Conservation (phyloP, 2,888 invertebrate species). For the Brachyopa scutellaris region DNA sequence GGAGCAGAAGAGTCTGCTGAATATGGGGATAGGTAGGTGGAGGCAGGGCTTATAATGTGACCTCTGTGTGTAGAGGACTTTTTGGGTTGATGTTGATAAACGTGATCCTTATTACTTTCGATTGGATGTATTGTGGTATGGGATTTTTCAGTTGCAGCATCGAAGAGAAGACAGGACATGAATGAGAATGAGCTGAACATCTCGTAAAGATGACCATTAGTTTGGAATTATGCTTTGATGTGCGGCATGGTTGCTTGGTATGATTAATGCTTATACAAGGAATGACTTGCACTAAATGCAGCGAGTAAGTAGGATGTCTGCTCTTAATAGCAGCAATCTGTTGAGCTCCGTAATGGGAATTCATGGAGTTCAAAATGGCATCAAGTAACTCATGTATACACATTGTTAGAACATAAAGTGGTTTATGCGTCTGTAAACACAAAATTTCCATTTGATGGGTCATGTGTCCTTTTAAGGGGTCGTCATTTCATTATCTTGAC, state of each 20-base stretch:
- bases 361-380: neutral
- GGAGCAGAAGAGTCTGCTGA: slow-evolving; percentile 10
- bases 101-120: slow-evolving; percentile 63
- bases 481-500: too few species aligned
- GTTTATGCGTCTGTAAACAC: neutral
- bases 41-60: neutral
- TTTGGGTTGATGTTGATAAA: slow-evolving; percentile 58
- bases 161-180: slow-evolving; percentile 28
- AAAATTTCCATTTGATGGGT: neutral
- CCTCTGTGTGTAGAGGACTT: slow-evolving; percentile 36
- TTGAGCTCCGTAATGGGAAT: slow-evolving; percentile 1
- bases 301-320: neutral
- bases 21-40: neutral
- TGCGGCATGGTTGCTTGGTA: slow-evolving; percentile 6
- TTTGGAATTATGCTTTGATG: slow-evolving; percentile 23
- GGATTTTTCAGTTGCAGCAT: slow-evolving; percentile 42
- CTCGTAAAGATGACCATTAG: slow-evolving; percentile 33
- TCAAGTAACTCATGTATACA: neutral
- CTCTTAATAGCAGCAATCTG: slow-evolving; percentile 9
- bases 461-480: too few species aligned
- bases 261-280: slow-evolving; percentile 4
- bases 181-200: slow-evolving; percentile 42
- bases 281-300: neutral
- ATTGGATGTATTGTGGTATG: slow-evolving; percentile 37
- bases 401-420: neutral